Conservation (phyloP, 2,888 invertebrate species). For the Metellina segmentata region DNA sequence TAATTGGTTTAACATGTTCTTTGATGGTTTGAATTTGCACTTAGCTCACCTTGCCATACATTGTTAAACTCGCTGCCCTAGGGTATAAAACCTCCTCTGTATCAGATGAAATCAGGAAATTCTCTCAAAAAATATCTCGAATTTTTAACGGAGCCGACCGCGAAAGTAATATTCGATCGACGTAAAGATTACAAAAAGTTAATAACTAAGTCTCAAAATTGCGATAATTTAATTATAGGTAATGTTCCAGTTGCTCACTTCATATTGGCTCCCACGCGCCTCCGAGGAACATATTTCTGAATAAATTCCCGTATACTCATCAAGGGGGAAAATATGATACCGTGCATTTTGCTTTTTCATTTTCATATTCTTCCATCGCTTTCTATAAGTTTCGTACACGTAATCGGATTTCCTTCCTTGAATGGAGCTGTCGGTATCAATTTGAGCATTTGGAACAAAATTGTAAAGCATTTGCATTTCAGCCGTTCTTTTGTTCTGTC, state of each 20-base stretch:
- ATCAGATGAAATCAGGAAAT: no score
- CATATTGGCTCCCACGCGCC: slow-evolving; percentile 32
- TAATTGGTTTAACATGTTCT: no score
- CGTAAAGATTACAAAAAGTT: slow-evolving; percentile 58
- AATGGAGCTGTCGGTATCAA: background rate
- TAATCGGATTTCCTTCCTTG: slow-evolving; percentile 43
- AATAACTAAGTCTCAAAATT: slow-evolving; percentile 65
- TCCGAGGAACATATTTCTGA: slow-evolving; percentile 38
- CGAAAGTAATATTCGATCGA: slow-evolving; percentile 29
- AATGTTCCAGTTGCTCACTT: slow-evolving; percentile 46
- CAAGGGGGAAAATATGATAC: background rate
- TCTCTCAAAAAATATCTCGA: no score
- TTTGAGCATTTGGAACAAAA: no score
- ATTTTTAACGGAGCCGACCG: background rate
- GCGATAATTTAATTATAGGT: slow-evolving; percentile 70
- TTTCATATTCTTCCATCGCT: slow-evolving; percentile 15
- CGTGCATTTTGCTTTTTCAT: slow-evolving; percentile 31
- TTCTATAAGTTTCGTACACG: background rate
- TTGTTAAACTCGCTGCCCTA: no score
- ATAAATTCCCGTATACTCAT: slow-evolving; percentile 40
- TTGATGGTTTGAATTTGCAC: no score
- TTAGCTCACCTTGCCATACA: no score
- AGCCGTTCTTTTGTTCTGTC: no score
- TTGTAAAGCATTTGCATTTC: no score
- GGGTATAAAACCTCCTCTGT: no score